Conservation (phyloP, 2,888 invertebrate genomes). For the Diaperis boleti region DNA sequence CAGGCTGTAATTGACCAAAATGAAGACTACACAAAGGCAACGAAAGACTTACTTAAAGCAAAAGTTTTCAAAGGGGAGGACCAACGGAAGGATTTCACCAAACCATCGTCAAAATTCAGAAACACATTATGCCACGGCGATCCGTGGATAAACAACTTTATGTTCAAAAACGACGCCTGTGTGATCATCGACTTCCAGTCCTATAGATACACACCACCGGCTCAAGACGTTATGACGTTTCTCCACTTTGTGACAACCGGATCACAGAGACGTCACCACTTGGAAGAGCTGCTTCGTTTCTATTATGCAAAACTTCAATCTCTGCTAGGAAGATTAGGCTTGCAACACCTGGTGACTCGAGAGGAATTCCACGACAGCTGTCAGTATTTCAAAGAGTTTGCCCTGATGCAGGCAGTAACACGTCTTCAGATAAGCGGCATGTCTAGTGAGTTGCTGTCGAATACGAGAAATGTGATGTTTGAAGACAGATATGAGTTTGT, state of each 20-base stretch:
- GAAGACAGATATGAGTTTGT: conserved; percentile 45
- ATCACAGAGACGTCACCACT: conserved; percentile 44
- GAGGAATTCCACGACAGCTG: conserved; percentile 50
- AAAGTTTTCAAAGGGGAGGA: conserved; percentile 35
- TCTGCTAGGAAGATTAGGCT: conserved; percentile 42
- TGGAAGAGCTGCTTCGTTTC: conserved; percentile 42
- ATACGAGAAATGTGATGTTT: conserved; percentile 44
- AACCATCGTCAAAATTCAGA: conserved; percentile 60
- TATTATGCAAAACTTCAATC: conserved; percentile 48
- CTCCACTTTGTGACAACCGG: conserved; percentile 49
- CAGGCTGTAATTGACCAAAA: conserved; percentile 50
- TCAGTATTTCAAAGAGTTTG: conserved; percentile 50
- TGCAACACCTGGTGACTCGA: conserved; percentile 43
- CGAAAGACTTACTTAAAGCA: conserved; percentile 43
- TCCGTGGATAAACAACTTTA: conserved; percentile 67
- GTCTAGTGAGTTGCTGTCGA: conserved; percentile 42
- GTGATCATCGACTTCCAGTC: conserved; percentile 55
- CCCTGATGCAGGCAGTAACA: conserved; percentile 45
- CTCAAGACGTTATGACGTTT: conserved; percentile 52
- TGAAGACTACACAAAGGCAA: conserved; percentile 16
- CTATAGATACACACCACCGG: conserved; percentile 53
- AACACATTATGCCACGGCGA: conserved; percentile 67
- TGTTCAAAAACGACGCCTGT: conserved; percentile 63
- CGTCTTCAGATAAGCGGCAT: conserved; percentile 50
- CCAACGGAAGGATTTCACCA: conserved; percentile 50